These are phyloP conservation scores for Sphinx pinastri DNA, from an alignment of 2,888 invertebrate species.

Conservation along the genomic window DNA sequence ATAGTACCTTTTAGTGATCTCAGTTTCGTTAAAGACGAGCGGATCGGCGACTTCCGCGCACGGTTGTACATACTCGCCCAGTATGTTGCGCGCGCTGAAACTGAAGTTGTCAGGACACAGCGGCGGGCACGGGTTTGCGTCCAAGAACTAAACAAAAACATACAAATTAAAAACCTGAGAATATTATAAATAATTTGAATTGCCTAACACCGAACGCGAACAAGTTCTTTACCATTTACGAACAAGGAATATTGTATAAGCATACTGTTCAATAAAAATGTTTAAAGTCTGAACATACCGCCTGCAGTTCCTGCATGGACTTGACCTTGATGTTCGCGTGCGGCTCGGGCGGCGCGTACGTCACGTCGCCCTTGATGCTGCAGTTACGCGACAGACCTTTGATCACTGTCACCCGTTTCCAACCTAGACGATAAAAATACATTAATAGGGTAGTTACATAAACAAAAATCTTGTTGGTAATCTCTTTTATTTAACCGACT, in stretches of 20 bases:
- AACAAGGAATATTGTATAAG: too few species aligned
- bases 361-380: slow-evolving; percentile 96
- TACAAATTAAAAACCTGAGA: too few species aligned
- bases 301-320: slow-evolving; percentile 86
- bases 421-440: slow-evolving; percentile 78
- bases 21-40: slow-evolving; percentile 90
- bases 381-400: slow-evolving; percentile 93
- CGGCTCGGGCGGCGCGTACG: slow-evolving; percentile 90
- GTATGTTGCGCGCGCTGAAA: slow-evolving; percentile 93
- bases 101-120: slow-evolving; percentile 95
- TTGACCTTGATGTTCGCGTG: slow-evolving; percentile 83
- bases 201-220: neutral
- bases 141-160: slow-evolving; percentile 86
- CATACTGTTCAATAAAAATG: too few species aligned
- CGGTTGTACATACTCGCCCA: slow-evolving; percentile 96
- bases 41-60: slow-evolving; percentile 87
- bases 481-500: too few species aligned
- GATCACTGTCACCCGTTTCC: slow-evolving; percentile 97
- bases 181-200: too few species aligned
- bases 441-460: neutral
- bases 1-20: slow-evolving; percentile 89
- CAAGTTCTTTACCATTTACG: too few species aligned
- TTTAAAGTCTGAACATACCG: slow-evolving; percentile 70
- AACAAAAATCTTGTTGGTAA: too few species aligned
- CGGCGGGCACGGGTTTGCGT: slow-evolving; percentile 84